phyloP scores from a whole-genome alignment of 2,797 vertebrate genomes.

The Pseudochirops corinnae region DNA sequence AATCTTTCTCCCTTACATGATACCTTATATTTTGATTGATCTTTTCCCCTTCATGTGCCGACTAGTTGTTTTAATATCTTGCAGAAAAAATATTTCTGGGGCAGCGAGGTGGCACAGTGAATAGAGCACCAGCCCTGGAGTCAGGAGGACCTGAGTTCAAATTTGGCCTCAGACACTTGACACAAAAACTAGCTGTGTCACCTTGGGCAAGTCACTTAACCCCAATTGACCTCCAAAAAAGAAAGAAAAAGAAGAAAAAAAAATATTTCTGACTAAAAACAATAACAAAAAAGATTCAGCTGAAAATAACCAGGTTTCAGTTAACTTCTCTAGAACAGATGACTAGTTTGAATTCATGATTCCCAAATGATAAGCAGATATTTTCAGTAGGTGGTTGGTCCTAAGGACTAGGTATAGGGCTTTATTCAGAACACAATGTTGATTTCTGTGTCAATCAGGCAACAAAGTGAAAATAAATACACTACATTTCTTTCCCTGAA shows the following conservation, averaged over 20 bases:
- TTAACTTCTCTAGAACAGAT: neutral
- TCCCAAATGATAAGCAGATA: neutral
- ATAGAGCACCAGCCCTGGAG: too few relatives aligned
- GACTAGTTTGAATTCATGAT: neutral
- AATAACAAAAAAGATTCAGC: neutral
- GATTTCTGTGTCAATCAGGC: constrained; percentile 3
- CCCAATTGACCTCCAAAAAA: too few relatives aligned
- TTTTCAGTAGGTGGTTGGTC: neutral
- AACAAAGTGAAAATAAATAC: constrained; percentile 25
- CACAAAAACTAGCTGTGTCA: too few relatives aligned
- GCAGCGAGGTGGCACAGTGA: too few relatives aligned
- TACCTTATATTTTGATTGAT: neutral
- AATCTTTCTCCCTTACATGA: neutral
- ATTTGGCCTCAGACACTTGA: too few relatives aligned
- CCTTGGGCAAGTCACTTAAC: too few relatives aligned
- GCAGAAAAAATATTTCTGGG: neutral
- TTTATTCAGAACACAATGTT: constrained; percentile 15
- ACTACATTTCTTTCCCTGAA: neutral
- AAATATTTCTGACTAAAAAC: neutral
- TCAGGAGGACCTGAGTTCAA: too few relatives aligned
- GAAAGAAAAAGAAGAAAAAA: too few relatives aligned
- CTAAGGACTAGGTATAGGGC: constrained; percentile 16
- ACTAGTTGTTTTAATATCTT: neutral
- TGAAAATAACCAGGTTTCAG: neutral
- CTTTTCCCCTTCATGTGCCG: neutral